These are phyloP conservation scores for Torymus auratus DNA, from an alignment of 2,888 invertebrate genomes.

Conservation along the genomic window DNA sequence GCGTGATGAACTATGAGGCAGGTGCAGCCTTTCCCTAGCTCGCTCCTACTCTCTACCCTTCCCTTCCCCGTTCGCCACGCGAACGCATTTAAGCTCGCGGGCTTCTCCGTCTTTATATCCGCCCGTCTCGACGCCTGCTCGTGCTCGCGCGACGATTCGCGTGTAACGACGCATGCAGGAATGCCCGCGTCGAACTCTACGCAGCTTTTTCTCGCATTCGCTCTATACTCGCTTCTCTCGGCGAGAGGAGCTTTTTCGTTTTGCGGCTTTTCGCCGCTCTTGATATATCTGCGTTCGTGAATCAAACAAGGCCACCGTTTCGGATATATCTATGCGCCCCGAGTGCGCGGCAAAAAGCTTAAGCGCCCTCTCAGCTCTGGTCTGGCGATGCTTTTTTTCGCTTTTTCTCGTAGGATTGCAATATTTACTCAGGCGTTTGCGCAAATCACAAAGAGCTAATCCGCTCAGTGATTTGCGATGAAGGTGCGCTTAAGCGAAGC, in stretches of 20 bases:
- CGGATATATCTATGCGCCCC: constrained; percentile 13
- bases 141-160: constrained; percentile 63
- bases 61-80: background rate
- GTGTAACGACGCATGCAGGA: constrained; percentile 65
- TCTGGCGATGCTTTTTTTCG: background rate
- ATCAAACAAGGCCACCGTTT: constrained; percentile 17
- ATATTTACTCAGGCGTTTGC: constrained; percentile 36
- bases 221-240: no score
- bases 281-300: constrained; percentile 55
- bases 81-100: constrained; percentile 63
- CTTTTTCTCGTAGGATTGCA: background rate
- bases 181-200: constrained; percentile 6
- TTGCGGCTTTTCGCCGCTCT: constrained; percentile 41
- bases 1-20: constrained; percentile 75
- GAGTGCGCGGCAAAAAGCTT: constrained; percentile 26
- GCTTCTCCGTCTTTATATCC: constrained; percentile 45
- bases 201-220: background rate
- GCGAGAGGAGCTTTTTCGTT: no score
- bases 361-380: background rate
- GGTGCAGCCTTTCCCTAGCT: constrained; percentile 71
- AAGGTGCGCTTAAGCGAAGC: constrained; percentile 26
- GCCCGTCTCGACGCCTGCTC: constrained; percentile 57
- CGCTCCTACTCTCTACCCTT: constrained; percentile 43
- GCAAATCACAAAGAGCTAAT: constrained; percentile 51
- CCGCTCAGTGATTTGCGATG: constrained; percentile 45